A percentile compares a stretch with the other conserved stretches of the same genome.
Evolutionary conservation across 2,797 vertebrate species (phyloP).

Genomic region (Artibeus jamaicensis): DNA sequence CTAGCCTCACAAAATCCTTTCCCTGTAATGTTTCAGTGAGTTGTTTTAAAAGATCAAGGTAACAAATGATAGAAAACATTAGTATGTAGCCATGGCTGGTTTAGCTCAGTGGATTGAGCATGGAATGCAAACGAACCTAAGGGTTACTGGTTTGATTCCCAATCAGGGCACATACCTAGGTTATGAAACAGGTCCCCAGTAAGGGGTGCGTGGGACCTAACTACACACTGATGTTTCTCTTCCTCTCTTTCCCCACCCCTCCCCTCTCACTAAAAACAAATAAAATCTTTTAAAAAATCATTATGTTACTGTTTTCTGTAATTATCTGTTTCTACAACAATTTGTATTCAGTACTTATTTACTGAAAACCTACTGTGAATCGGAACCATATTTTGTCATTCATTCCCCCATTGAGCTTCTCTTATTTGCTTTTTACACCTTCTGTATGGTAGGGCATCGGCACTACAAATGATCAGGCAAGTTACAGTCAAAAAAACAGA

Average conservation of each 20-base stretch:
- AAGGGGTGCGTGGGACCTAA: too few relatives aligned
- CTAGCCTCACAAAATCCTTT: not conserved
- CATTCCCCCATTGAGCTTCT: not conserved
- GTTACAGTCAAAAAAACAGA: not conserved
- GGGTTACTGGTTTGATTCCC: too few relatives aligned
- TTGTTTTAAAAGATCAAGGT: not conserved
- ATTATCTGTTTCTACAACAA: not conserved
- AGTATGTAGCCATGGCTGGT: not conserved
- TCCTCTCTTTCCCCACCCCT: too few relatives aligned
- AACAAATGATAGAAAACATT: not conserved
- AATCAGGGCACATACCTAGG: too few relatives aligned
- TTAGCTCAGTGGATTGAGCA: too few relatives aligned
- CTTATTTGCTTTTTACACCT: not conserved
- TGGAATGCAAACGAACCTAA: too few relatives aligned
- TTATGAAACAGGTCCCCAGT: too few relatives aligned
- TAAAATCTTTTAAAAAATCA: too few relatives aligned
- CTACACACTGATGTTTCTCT: too few relatives aligned
- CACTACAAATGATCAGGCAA: not conserved
- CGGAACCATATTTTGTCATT: not conserved
- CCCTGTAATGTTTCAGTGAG: not conserved
- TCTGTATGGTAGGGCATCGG: not conserved
- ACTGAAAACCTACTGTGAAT: not conserved
- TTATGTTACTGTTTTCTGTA: not conserved
- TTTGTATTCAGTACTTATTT: not conserved
- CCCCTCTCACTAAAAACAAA: too few relatives aligned